phyloP scores from a whole-genome alignment of 2,888 invertebrate species.

The Scaptomyza reducta region DNA sequence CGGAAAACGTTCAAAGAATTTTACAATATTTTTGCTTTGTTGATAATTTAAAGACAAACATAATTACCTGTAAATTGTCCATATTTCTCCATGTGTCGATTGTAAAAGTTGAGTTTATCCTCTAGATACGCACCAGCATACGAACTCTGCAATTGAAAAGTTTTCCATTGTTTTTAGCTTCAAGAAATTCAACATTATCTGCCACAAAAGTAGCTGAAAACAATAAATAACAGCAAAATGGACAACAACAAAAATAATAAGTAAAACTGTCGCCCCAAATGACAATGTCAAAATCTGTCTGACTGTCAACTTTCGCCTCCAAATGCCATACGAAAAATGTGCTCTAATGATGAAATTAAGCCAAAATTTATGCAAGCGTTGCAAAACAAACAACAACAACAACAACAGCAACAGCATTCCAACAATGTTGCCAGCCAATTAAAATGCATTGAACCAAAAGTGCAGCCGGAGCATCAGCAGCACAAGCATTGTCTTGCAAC shows the following conservation, averaged over 20 bases:
- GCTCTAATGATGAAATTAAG: conserved; percentile 80
- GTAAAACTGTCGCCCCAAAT: conserved; percentile 39
- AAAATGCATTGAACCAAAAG: conserved; percentile 82
- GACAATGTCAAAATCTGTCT: conserved; percentile 63
- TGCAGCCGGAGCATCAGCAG: conserved; percentile 14
- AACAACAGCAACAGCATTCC: conserved; percentile 27
- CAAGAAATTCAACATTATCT: neutral
- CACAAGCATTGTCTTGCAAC: conserved; percentile 48
- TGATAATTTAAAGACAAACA: no score
- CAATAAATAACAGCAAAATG: conserved; percentile 44
- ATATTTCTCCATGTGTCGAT: conserved; percentile 82
- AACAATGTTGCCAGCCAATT: conserved; percentile 74
- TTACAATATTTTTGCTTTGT: neutral
- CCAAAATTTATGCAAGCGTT: conserved; percentile 64
- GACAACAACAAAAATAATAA: no score
- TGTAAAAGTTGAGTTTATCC: conserved; percentile 82
- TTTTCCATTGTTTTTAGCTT: conserved; percentile 5
- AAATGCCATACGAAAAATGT: conserved; percentile 61
- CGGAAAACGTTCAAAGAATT: conserved; percentile 38
- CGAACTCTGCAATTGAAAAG: conserved; percentile 74
- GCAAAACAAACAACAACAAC: neutral
- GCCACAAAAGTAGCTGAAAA: conserved; percentile 36
- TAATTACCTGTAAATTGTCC: conserved; percentile 81
- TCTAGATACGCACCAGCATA: conserved; percentile 84
- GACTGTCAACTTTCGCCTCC: conserved; percentile 51